phyloP scores from a whole-genome alignment of 2,797 vertebrate species.

The Clarias fuscus region DNA sequence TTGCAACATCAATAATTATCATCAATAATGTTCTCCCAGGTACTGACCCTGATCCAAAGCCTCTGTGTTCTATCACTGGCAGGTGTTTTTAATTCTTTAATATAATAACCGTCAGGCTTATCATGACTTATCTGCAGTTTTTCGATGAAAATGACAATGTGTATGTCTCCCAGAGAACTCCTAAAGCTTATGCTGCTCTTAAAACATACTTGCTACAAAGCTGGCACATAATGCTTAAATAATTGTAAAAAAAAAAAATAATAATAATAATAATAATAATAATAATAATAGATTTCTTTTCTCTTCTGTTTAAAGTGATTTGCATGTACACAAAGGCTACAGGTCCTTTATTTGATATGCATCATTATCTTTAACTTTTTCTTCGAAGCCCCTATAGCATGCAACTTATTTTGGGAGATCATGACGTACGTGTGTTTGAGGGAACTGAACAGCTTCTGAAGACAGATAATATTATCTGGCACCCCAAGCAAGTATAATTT shows the following conservation, averaged over 20 bases:
- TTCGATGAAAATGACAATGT: not conserved
- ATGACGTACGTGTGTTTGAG: conserved; percentile 65
- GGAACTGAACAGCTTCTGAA: conserved; percentile 73
- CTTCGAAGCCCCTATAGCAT: conserved; percentile 65
- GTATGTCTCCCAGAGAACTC: not conserved
- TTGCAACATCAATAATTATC: not conserved
- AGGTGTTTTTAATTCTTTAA: not conserved
- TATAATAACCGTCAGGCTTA: not conserved
- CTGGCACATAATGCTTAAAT: not conserved
- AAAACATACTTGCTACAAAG: not conserved
- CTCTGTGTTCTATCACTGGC: not conserved
- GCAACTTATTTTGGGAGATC: conserved; percentile 74
- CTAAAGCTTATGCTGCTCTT: not conserved
- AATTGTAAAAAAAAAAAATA: too few relatives aligned
- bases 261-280: too few relatives aligned
- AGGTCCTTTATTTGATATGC: not conserved
- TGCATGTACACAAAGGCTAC: not conserved
- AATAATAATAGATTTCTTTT: too few relatives aligned
- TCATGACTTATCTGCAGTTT: not conserved
- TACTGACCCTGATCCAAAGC: not conserved
- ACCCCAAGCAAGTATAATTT: conserved; percentile 60
- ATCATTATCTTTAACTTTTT: not conserved
- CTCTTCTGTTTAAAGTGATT: not conserved
- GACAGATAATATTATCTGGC: conserved; percentile 71
- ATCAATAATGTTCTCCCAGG: not conserved